Base-by-base conservation (phyloP, 2,113 vertebrate species). In the Helogale parvula region DNA sequence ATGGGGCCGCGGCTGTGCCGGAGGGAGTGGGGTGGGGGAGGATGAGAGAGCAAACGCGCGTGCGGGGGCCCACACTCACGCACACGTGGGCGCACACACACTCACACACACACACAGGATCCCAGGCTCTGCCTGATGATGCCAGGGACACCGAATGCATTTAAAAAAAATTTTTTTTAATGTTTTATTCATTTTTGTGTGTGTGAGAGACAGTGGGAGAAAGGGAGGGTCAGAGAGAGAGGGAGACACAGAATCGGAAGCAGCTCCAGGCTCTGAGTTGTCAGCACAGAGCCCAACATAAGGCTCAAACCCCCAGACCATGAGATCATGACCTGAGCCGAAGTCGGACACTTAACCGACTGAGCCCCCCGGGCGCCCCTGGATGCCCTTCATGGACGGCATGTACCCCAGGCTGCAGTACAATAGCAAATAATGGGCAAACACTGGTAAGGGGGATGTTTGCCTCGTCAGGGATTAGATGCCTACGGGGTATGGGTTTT, bases 1-100 rank as follows among this genome's bases (percentile, higher is more conserved):
- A 98, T 90, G 92, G 66, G 92, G 76, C 86, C 47, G 1, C 9
- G 38, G 38, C 38, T 2, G 10, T 4, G 72, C 77, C 80, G 97
- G 93, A 54, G n/a, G 0, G 4, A 82, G 17, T 5, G 31, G 79
- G 21, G 3, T 38, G 74, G 27, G n/a, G 21, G n/a, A 47, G 10
- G 35, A 2, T 47, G 10, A 4, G 1, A 0, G n/a, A 27, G 2
- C 96, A n/a, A 0, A 52, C 23, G 2, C 1, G 7, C 15, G 57
- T 5, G 27, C 1, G 63, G 25, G 7, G 2, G 5, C n/a, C 2
- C 3, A 9, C 5, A 13, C 5, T 21, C 14, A 14, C 54, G 4
- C n/a, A 60, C n/a, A 21, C 6, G 5, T 12, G n/a, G 25, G 17
- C n/a, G 13, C n/a, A n/a, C n/a, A 60, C 7, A 52, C 50, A 31